Evolutionary conservation across 1,140 invertebrate genomes (phyloP).

Genomic region (Brachionus paranguensis): DNA sequence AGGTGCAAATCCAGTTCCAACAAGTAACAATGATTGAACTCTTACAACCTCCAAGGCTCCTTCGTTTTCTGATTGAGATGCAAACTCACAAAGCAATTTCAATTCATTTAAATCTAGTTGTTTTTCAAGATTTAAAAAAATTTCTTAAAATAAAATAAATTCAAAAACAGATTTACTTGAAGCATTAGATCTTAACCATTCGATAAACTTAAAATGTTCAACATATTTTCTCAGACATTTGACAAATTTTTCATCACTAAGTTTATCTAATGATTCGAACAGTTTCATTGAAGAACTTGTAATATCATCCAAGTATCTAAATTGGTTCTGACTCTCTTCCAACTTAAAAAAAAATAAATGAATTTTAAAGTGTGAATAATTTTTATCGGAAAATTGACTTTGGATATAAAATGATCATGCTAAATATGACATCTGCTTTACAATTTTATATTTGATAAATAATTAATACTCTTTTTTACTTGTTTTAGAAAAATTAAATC

Average conservation of each 20-base stretch:
- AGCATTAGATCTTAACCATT: background rate
- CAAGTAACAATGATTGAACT: background rate
- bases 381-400: no score
- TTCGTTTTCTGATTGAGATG: conserved; percentile 9
- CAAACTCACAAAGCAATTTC: background rate
- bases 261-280: background rate
- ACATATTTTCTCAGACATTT: conserved; percentile 12
- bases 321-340: background rate
- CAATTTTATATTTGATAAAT: no score
- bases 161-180: background rate
- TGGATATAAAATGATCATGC: no score
- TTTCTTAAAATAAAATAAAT: background rate
- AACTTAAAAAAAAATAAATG: background rate
- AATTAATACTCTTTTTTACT: no score
- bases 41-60: background rate
- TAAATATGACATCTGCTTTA: no score
- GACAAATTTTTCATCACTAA: background rate
- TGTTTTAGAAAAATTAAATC: no score
- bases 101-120: background rate
- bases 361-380: background rate
- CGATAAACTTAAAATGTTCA: background rate
- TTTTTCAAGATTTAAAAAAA: background rate
- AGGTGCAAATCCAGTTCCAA: background rate
- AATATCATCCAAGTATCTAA: background rate
- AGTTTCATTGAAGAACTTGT: background rate